These are phyloP conservation scores for Drosophila kanapiae DNA, from an alignment of 1,140 invertebrate genomes.

Conservation along the genomic window DNA sequence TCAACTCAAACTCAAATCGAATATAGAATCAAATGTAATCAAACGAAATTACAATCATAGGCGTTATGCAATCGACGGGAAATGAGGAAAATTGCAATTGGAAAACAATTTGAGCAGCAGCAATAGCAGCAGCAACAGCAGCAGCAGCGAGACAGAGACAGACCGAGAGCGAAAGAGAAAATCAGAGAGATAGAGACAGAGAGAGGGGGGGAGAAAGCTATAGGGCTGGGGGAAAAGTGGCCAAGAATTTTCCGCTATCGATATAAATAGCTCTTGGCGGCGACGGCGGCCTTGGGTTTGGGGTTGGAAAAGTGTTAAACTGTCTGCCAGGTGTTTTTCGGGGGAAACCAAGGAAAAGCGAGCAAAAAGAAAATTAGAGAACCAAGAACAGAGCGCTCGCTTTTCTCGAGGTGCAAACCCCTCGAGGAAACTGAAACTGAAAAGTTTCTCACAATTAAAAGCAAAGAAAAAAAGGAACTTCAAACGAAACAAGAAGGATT, in stretches of 20 bases:
- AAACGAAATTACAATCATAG: conserved; percentile 50
- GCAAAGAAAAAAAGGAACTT: too few relatives aligned
- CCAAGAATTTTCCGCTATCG: conserved; percentile 39
- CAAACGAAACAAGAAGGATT: not conserved
- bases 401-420: conserved; percentile 8
- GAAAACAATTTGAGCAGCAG: conserved; percentile 48
- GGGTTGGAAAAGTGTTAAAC: conserved; percentile 35
- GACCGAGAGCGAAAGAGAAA: conserved; percentile 31
- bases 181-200: conserved; percentile 8
- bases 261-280: conserved; percentile 36
- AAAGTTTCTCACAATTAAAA: conserved; percentile 32
- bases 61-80: conserved; percentile 49
- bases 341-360: conserved; percentile 1
- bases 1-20: conserved; percentile 30
- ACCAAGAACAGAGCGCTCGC: not conserved
- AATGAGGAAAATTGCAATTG: conserved; percentile 55
- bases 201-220: too few relatives aligned
- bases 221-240: conserved; percentile 3
- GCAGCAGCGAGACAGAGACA: conserved; percentile 43
- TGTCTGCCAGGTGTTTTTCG: conserved; percentile 42
- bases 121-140: conserved; percentile 18
- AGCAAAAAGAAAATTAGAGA: not conserved
- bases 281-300: conserved; percentile 31
- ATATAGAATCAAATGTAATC: conserved; percentile 43
- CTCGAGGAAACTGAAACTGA: conserved; percentile 4